Percentiles rank a stretch among this genome's conserved stretches.
Evolutionary conservation across 92 coral and sea anemone species (phyloP).

Genomic region (Meandrina meandrites): DNA sequence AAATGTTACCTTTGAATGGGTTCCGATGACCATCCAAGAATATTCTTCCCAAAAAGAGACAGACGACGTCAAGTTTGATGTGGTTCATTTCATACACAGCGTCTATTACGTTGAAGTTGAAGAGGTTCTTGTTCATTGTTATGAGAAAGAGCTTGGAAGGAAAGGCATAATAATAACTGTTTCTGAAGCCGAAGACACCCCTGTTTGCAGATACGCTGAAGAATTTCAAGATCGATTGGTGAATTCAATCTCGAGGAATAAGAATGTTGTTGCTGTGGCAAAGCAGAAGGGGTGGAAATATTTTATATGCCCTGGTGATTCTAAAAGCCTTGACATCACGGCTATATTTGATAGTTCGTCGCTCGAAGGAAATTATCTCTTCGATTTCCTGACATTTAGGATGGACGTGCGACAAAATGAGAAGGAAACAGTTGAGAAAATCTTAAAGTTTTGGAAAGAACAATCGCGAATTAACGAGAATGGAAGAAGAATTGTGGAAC

Average conservation of each 20-base stretch:
- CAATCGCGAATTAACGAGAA: background rate
- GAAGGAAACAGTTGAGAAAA: background rate
- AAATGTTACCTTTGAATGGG: background rate
- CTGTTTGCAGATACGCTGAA: background rate
- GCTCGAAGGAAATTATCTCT: background rate
- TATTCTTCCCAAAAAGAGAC: background rate
- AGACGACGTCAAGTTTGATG: background rate
- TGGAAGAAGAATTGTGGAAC: background rate
- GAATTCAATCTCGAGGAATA: background rate
- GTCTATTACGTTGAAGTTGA: background rate
- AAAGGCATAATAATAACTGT: background rate
- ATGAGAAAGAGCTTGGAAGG: background rate
- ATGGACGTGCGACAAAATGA: background rate
- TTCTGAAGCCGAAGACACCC: background rate
- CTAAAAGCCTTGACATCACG: background rate
- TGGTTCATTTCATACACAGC: conserved; percentile 6
- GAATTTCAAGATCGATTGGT: background rate
- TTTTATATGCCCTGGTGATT: background rate
- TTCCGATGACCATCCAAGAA: background rate
- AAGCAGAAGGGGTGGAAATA: background rate
- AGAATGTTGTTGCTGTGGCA: background rate
- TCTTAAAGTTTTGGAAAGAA: background rate
- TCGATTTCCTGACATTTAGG: background rate
- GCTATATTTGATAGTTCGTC: background rate
- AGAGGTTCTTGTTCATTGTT: background rate